Percentiles rank a stretch among this genome's conserved stretches.
Conservation (phyloP, 2,797 vertebrate species). For the Parotocinclus haroldoi region DNA sequence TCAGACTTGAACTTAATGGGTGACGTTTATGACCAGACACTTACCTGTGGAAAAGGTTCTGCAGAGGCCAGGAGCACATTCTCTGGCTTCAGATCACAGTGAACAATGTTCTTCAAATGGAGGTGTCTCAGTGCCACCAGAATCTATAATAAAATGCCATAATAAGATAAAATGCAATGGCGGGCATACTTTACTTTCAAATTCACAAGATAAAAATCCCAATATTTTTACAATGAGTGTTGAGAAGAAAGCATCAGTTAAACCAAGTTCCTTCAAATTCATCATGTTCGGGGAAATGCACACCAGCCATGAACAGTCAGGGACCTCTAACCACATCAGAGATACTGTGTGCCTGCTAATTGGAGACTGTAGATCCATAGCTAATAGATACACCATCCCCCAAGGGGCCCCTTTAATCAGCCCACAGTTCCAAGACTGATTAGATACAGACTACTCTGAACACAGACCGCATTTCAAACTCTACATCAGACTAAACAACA, state of each 20-base stretch:
- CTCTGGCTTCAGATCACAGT: constrained; percentile 98
- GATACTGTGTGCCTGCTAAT: constrained; percentile 57
- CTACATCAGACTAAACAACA: constrained; percentile 63
- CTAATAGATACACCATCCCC: constrained; percentile 55
- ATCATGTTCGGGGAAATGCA: constrained; percentile 33
- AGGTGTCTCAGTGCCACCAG: constrained; percentile 95
- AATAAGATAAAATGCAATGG: background rate
- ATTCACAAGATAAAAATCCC: constrained; percentile 10
- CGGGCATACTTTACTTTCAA: background rate
- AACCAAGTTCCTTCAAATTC: constrained; percentile 22
- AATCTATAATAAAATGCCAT: constrained; percentile 71
- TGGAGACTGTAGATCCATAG: constrained; percentile 50
- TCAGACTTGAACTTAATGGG: too few relatives aligned
- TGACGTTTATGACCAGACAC: background rate
- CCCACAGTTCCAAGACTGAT: constrained; percentile 61
- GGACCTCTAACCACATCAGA: constrained; percentile 41
- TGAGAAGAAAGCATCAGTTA: constrained; percentile 23
- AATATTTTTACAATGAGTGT: constrained; percentile 2
- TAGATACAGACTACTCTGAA: constrained; percentile 62
- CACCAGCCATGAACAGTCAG: constrained; percentile 15
- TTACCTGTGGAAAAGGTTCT: constrained; percentile 93
- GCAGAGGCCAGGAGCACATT: constrained; percentile 94
- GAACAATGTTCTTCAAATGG: constrained; percentile 98
- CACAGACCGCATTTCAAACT: constrained; percentile 46
- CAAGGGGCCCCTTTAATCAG: constrained; percentile 58